Percentiles rank a stretch among this genome's conserved stretches.
These are phyloP conservation scores for Porites evermanni DNA, from an alignment of 92 coral and sea anemone genomes.

Conservation along the genomic window DNA sequence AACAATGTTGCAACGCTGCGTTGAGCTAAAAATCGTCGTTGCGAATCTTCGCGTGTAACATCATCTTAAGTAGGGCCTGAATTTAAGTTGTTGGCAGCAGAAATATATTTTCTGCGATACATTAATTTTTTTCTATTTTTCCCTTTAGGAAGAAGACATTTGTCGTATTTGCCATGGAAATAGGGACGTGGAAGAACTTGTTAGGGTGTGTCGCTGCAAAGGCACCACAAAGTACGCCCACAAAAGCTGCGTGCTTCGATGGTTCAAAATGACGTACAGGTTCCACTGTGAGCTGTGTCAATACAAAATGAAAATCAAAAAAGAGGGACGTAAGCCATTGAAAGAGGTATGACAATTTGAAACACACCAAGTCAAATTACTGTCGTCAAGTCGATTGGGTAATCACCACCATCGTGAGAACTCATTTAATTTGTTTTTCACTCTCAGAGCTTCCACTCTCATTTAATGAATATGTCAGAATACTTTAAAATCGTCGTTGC, in stretches of 20 bases:
- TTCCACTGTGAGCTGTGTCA: conserved; percentile 58
- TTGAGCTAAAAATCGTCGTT: too few species aligned
- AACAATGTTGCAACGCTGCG: too few species aligned
- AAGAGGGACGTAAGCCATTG: conserved; percentile 55
- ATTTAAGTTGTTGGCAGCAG: too few species aligned
- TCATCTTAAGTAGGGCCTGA: too few species aligned
- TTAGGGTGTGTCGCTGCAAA: conserved; percentile 75
- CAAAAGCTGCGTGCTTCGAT: conserved; percentile 66
- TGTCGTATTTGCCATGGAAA: conserved; percentile 81
- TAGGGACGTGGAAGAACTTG: conserved; percentile 57
- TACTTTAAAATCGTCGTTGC: too few species aligned
- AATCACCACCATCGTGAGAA: too few species aligned
- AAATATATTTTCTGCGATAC: neutral
- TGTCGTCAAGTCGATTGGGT: neutral
- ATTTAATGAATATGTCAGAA: too few species aligned
- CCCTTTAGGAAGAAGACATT: conserved; percentile 41
- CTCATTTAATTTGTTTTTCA: too few species aligned
- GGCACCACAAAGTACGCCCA: conserved; percentile 74
- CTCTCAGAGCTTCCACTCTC: too few species aligned
- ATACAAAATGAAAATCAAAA: conserved; percentile 58
- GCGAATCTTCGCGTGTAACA: too few species aligned
- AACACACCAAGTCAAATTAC: neutral
- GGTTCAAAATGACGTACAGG: conserved; percentile 48
- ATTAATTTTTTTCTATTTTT: neutral
- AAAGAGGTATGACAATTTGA: conserved; percentile 39